Base-by-base conservation (phyloP, 2,797 vertebrate genomes). In the Alca torda region DNA sequence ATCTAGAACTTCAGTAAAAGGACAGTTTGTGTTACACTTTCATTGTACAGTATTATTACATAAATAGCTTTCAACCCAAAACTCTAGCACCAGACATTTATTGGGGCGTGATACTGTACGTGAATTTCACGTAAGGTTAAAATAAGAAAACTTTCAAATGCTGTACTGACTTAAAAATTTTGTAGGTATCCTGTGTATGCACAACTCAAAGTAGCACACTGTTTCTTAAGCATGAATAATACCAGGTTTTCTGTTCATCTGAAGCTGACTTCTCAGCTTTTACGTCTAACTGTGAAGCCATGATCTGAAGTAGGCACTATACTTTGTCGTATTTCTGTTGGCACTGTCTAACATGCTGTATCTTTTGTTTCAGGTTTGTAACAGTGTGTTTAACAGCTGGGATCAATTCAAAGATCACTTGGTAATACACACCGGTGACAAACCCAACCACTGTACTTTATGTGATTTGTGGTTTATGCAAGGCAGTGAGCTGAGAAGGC, bases 401-500 rank as follows among this genome's bases (percentile, higher is more conserved):
- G 99, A 99, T 96, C 99, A 99, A 88, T 99, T 99, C 86, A 99
- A 99, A 97, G 98, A 99, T 96, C 99, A 99, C 82, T 98, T 99
- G 94, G 99, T 99, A 81, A 99, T 99, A 97, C 99, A 99, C 97
- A 99, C 99, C 0, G 99, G 99, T 56, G 99, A 98, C 92, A 99
- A 99, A 93, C 99, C 99, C 84, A 99, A 99, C 97, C 99, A 99
- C 97, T 99, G 99, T 97, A 99, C 99, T 51, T 78, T 99, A 54
- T 99, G 99, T 83, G 99, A 99, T 96, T 96, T 99, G 97, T 99
- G 99, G 99, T 99, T 99, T 98, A 99, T 99, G 85, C 98, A 99
- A 96, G 98, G 99, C 43, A 98, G 98, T 75, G 99, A 99, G 91
- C 97, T 99, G 41, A 98, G 98, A 73, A 93, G 96, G 65, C 99